Percentiles rank a stretch among this genome's conserved stretches.
Evolutionary conservation across 2,888 invertebrate species (phyloP).

Genomic region (Cosmia pyralina): DNA sequence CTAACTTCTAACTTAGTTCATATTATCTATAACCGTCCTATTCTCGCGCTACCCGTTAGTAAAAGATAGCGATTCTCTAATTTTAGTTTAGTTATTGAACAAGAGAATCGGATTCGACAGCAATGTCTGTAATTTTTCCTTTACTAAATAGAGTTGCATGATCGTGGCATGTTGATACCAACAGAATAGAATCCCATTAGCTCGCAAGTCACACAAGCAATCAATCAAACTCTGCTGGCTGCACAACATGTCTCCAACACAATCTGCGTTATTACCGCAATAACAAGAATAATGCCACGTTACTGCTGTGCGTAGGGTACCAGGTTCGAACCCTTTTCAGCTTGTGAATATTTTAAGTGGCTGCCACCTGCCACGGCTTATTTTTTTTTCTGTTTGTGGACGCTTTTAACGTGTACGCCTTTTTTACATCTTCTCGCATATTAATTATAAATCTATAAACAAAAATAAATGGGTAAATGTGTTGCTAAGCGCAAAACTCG

Average conservation of each 20-base stretch:
- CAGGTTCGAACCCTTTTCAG: background rate
- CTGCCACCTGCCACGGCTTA: background rate
- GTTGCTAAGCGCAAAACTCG: too few species aligned
- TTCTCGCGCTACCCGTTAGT: too few species aligned
- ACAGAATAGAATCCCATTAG: constrained; percentile 50
- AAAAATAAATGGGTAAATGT: too few species aligned
- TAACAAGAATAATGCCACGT: constrained; percentile 22
- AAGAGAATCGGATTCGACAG: too few species aligned
- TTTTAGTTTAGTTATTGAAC: too few species aligned
- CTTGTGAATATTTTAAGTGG: constrained; percentile 1
- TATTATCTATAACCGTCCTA: too few species aligned
- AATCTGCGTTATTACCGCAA: constrained; percentile 38
- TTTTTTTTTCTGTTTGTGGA: too few species aligned
- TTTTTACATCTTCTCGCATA: too few species aligned
- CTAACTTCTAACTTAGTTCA: too few species aligned
- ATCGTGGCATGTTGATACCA: constrained; percentile 36
- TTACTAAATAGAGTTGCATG: constrained; percentile 5
- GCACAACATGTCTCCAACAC: constrained; percentile 47
- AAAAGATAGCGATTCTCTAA: too few species aligned
- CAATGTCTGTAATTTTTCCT: background rate
- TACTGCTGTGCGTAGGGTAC: background rate
- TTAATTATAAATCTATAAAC: too few species aligned
- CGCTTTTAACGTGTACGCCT: too few species aligned
- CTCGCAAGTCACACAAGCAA: constrained; percentile 49
- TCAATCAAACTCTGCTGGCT: constrained; percentile 43